Conservation (phyloP, 2,888 invertebrate genomes). For the Epinotia nisella region DNA sequence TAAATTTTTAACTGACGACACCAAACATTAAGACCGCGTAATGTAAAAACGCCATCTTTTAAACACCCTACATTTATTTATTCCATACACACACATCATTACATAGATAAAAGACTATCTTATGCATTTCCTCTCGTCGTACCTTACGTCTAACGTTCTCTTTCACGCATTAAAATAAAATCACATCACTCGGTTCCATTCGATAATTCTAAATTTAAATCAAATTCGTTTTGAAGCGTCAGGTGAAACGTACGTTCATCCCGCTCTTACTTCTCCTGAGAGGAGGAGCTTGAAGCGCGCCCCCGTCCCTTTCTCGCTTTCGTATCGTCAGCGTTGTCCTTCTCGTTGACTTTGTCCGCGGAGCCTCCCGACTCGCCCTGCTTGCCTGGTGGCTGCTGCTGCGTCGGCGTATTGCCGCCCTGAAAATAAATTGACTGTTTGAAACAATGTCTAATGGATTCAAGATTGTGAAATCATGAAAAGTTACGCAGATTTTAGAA, state of each 20-base stretch:
- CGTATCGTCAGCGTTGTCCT: slow-evolving; percentile 68
- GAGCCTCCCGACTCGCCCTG: slow-evolving; percentile 55
- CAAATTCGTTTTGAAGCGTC: slow-evolving; percentile 41
- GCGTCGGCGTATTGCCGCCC: slow-evolving; percentile 60
- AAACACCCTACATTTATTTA: slow-evolving; percentile 51
- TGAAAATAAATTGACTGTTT: slow-evolving; percentile 47
- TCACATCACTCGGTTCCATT: slow-evolving; percentile 38
- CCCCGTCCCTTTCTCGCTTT: slow-evolving; percentile 71
- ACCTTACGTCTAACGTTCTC: slow-evolving; percentile 41
- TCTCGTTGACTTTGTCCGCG: slow-evolving; percentile 55
- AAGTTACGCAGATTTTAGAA: not conserved
- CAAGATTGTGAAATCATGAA: no score
- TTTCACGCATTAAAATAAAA: slow-evolving; percentile 40
- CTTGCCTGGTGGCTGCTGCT: slow-evolving; percentile 54
- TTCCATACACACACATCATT: no score
- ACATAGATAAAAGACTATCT: slow-evolving; percentile 49
- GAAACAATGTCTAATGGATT: not conserved
- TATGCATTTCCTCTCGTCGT: slow-evolving; percentile 14
- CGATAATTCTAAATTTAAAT: slow-evolving; percentile 36
- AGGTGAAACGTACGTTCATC: slow-evolving; percentile 15
- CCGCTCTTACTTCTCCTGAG: slow-evolving; percentile 72
- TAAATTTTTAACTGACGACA: slow-evolving; percentile 45
- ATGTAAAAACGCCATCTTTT: slow-evolving; percentile 29
- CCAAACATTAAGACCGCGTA: slow-evolving; percentile 38
- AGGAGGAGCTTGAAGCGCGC: slow-evolving; percentile 76